Conservation (phyloP, 2,888 invertebrate species). For the Calephelis perditalis region DNA sequence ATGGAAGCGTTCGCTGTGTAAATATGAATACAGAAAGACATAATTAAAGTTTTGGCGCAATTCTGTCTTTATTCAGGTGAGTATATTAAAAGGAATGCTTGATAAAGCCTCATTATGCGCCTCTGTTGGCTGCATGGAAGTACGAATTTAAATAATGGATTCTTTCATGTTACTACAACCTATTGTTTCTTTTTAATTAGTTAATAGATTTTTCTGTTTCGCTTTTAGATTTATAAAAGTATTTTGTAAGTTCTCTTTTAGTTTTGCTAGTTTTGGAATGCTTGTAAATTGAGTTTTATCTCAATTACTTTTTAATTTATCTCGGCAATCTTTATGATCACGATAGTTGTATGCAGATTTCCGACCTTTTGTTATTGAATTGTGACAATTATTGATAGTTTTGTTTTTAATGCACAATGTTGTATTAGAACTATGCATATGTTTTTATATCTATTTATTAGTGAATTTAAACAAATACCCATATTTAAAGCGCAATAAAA, state of each 20-base stretch:
- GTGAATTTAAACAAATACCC: no score
- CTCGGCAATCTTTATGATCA: no score
- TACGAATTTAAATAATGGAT: conserved; percentile 15
- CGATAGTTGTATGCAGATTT: no score
- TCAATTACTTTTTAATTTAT: no score
- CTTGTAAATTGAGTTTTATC: no score
- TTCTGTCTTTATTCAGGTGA: conserved; percentile 13
- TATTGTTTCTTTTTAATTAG: conserved; percentile 12
- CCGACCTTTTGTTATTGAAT: no score
- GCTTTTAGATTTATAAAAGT: conserved; percentile 18
- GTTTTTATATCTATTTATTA: no score
- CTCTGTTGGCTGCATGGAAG: conserved; percentile 6
- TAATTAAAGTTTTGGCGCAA: conserved; percentile 12
- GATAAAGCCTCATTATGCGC: conserved; percentile 14
- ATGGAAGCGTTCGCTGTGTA: not conserved
- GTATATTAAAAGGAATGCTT: conserved; percentile 15
- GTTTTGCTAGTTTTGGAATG: no score
- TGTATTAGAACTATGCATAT: no score
- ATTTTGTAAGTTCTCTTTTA: conserved; percentile 8
- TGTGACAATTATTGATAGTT: no score
- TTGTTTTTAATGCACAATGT: no score
- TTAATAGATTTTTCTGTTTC: conserved; percentile 14
- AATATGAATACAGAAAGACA: conserved; percentile 10
- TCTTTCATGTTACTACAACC: conserved; percentile 10
- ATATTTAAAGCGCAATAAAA: no score